Evolutionary conservation across 2,797 vertebrate genomes (phyloP).

Genomic region (Acomys russatus): DNA sequence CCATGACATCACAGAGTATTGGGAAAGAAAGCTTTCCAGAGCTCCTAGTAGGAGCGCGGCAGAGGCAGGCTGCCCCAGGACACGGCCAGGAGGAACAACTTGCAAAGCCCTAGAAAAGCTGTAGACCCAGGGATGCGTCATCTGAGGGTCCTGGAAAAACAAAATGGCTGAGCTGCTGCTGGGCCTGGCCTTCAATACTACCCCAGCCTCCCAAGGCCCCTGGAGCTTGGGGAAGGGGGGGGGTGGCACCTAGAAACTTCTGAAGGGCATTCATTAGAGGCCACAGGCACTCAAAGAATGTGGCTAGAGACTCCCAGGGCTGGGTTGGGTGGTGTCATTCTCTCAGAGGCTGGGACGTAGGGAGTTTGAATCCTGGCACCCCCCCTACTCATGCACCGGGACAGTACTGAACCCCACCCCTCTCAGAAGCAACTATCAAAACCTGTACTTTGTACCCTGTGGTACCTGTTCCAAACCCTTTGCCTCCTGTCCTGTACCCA

Average conservation of each 20-base stretch:
- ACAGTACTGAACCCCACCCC: too few relatives aligned
- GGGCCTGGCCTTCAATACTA: slow-evolving; percentile 54
- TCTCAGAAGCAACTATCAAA: background rate
- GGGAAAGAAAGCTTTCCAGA: slow-evolving; percentile 39
- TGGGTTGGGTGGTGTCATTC: background rate
- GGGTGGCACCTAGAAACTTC: slow-evolving; percentile 55
- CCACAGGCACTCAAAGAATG: background rate
- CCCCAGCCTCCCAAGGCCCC: slow-evolving; percentile 54
- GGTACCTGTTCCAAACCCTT: background rate
- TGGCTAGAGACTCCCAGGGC: background rate
- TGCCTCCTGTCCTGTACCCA: too few relatives aligned
- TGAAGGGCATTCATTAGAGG: slow-evolving; percentile 47
- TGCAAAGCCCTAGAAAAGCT: slow-evolving; percentile 74
- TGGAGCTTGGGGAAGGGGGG: background rate
- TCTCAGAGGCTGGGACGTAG: background rate
- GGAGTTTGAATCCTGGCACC: background rate
- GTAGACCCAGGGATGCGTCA: slow-evolving; percentile 78
- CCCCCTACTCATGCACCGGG: background rate
- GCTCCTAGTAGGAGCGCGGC: background rate
- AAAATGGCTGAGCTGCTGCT: slow-evolving; percentile 15
- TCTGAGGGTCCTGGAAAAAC: slow-evolving; percentile 74
- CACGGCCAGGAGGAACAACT: slow-evolving; percentile 62
- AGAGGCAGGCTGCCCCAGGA: background rate
- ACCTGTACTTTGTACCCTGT: background rate
- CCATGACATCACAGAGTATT: background rate